These are phyloP conservation scores for Acanthosoma haemorrhoidale DNA, from an alignment of 2,888 invertebrate genomes.

Conservation along the genomic window DNA sequence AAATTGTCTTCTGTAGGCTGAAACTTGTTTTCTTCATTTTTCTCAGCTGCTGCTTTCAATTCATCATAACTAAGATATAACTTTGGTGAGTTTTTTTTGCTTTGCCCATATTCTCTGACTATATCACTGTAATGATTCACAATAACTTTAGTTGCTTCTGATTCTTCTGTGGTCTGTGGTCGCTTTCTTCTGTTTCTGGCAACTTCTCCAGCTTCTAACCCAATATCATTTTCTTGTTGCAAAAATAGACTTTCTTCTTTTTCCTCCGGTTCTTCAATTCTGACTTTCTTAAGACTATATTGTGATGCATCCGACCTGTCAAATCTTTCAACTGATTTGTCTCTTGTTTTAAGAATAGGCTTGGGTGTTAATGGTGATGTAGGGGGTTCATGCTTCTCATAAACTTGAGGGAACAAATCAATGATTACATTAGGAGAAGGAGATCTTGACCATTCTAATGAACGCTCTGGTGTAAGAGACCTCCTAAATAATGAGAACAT, in stretches of 20 bases:
- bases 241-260: constrained; percentile 30
- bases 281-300: constrained; percentile 39
- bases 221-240: constrained; percentile 46
- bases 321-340: constrained; percentile 34
- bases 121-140: constrained; percentile 77
- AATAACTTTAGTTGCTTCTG: constrained; percentile 63
- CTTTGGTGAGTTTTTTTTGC: constrained; percentile 49
- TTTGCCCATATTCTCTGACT: constrained; percentile 62
- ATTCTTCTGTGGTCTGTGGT: constrained; percentile 41
- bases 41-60: constrained; percentile 55
- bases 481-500: background rate
- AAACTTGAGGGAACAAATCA: background rate
- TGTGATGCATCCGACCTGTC: constrained; percentile 35
- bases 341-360: constrained; percentile 64
- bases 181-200: constrained; percentile 46
- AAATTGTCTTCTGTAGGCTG: constrained; percentile 2
- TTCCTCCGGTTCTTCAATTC: constrained; percentile 40
- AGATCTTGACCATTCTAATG: background rate
- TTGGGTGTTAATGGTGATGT: constrained; percentile 59
- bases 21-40: constrained; percentile 42
- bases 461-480: constrained; percentile 17
- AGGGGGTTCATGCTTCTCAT: constrained; percentile 6
- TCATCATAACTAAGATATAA: constrained; percentile 60
- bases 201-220: constrained; percentile 46
- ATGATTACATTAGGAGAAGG: constrained; percentile 17